phyloP scores from a whole-genome alignment of 1,140 invertebrate genomes.

The Formica selysi region DNA sequence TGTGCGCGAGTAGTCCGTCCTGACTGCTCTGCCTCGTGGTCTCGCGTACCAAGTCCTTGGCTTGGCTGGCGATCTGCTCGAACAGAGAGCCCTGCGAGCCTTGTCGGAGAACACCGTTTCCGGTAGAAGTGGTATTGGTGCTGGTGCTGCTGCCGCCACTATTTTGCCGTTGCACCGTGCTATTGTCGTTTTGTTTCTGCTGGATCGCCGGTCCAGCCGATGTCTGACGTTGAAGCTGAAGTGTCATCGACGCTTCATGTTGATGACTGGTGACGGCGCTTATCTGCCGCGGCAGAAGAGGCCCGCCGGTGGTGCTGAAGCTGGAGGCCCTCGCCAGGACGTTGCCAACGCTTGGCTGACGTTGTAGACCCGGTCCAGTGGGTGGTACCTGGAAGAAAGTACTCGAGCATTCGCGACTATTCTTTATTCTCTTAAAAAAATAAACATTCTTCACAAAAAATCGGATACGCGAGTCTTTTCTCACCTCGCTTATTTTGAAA shows the following conservation, averaged over 20 bases:
- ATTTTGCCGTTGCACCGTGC: conserved; percentile 79
- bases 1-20: conserved; percentile 95
- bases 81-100: conserved; percentile 93
- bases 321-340: conserved; percentile 89
- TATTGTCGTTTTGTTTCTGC: conserved; percentile 60
- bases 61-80: conserved; percentile 94
- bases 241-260: conserved; percentile 41
- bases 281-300: conserved; percentile 77
- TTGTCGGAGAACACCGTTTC: conserved; percentile 89
- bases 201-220: conserved; percentile 75
- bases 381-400: conserved; percentile 81
- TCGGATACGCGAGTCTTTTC: not conserved
- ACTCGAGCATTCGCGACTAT: not conserved
- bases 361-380: conserved; percentile 86
- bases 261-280: conserved; percentile 71
- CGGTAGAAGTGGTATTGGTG: conserved; percentile 74
- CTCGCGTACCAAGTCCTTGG: conserved; percentile 94
- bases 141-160: conserved; percentile 75
- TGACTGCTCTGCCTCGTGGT: conserved; percentile 95
- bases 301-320: conserved; percentile 85
- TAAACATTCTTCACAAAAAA: not conserved
- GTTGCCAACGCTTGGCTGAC: conserved; percentile 89
- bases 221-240: conserved; percentile 56
- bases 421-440: not conserved
- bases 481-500: not conserved